Conservation (phyloP, 2,888 invertebrate genomes). For the Lithophane leautieri region DNA sequence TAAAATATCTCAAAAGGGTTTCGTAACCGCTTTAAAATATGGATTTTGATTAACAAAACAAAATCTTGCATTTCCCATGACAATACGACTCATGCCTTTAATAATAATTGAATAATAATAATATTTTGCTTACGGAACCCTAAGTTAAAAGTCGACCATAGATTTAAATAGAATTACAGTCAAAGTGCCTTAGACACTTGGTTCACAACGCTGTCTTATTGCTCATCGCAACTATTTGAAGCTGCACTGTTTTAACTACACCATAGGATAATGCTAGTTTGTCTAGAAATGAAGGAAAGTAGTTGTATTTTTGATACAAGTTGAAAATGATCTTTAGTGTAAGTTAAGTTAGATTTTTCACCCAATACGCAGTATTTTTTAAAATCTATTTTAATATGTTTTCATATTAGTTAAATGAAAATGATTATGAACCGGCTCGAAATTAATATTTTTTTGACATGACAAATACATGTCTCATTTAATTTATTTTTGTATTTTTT, state of each 20-base stretch:
- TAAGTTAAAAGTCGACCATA: conserved; percentile 24
- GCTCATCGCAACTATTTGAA: conserved; percentile 47
- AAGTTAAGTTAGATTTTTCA: conserved; percentile 44
- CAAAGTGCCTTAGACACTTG: conserved; percentile 61
- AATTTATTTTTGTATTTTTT: conserved; percentile 30
- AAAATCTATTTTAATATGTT: conserved; percentile 12
- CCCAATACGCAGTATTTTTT: conserved; percentile 36
- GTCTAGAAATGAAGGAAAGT: conserved; percentile 15
- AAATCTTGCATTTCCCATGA: conserved; percentile 35
- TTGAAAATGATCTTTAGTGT: conserved; percentile 49
- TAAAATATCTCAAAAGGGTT: conserved; percentile 20
- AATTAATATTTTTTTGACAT: conserved; percentile 30
- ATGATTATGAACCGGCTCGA: conserved; percentile 9
- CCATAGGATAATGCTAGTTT: conserved; percentile 41
- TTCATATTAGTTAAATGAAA: conserved; percentile 1
- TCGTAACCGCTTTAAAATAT: conserved; percentile 7
- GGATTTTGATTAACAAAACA: conserved; percentile 26
- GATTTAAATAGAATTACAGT: conserved; percentile 49
- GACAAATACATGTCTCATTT: conserved; percentile 8
- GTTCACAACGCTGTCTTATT: conserved; percentile 42
- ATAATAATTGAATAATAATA: conserved; percentile 6
- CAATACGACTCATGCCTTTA: conserved; percentile 26
- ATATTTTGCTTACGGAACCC: conserved; percentile 19
- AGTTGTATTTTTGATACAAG: conserved; percentile 59
- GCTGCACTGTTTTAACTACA: conserved; percentile 63